A percentile compares a stretch with the other conserved stretches of the same genome.
These are phyloP conservation scores for Ctenochaetus hawaiiensis DNA, from an alignment of 2,797 vertebrate species.

Conservation along the genomic window DNA sequence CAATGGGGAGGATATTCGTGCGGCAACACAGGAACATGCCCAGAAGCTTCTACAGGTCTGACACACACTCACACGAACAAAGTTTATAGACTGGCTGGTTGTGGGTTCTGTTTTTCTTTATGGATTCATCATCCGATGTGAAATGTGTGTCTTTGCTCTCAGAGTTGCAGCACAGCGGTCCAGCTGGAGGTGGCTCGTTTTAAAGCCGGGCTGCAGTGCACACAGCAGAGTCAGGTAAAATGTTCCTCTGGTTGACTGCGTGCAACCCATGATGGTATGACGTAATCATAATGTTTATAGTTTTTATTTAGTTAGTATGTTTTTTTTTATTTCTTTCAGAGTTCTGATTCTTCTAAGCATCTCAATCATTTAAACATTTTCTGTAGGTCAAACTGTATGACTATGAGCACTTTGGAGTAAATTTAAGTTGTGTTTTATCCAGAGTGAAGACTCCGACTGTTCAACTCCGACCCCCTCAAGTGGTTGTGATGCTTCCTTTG, in stretches of 20 bases:
- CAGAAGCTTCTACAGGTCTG: conserved; percentile 91
- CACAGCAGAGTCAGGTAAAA: conserved; percentile 91
- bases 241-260: neutral
- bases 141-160: conserved; percentile 35
- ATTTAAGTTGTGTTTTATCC: conserved; percentile 83
- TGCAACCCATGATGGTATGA: neutral
- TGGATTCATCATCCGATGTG: neutral
- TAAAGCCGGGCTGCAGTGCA: conserved; percentile 90
- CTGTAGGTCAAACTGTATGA: neutral
- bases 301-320: neutral
- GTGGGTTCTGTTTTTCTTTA: neutral
- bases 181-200: conserved; percentile 94
- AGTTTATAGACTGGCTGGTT: neutral
- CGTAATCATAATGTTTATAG: neutral
- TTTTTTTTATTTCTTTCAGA: neutral
- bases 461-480: conserved; percentile 72
- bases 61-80: conserved; percentile 4
- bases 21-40: conserved; percentile 90
- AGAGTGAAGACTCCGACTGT: conserved; percentile 80
- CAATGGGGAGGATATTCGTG: conserved; percentile 92
- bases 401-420: conserved; percentile 79
- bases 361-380: neutral
- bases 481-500: conserved; percentile 53
- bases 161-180: conserved; percentile 90
- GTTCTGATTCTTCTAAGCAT: neutral